Conservation (phyloP, 2,888 invertebrate species). For the Steinernema hermaphroditum region DNA sequence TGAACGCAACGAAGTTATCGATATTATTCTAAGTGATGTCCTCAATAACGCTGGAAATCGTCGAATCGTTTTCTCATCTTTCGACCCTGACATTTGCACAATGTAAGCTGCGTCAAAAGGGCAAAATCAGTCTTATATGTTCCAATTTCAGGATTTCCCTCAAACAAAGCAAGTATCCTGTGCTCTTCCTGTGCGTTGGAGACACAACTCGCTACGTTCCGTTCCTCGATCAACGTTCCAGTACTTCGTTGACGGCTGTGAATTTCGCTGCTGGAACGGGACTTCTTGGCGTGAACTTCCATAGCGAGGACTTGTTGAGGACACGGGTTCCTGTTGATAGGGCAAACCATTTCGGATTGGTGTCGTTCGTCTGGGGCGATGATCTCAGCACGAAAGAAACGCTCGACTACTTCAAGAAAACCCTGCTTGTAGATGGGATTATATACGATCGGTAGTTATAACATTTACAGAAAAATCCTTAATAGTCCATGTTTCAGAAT, state of each 20-base stretch:
- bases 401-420: constrained; percentile 84
- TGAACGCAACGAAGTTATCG: constrained; percentile 89
- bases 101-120: constrained; percentile 73
- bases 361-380: constrained; percentile 96
- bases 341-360: constrained; percentile 79
- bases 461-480: not conserved
- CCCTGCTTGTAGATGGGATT: constrained; percentile 88
- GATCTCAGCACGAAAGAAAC: constrained; percentile 76
- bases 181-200: constrained; percentile 88
- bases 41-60: constrained; percentile 78
- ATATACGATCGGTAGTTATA: constrained; percentile 82
- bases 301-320: constrained; percentile 83
- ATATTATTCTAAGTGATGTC: constrained; percentile 82
- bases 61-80: constrained; percentile 88
- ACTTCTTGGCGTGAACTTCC: constrained; percentile 79
- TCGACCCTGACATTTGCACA: constrained; percentile 92
- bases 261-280: constrained; percentile 58
- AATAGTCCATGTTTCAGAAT: constrained; percentile 47
- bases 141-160: constrained; percentile 75
- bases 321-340: constrained; percentile 72
- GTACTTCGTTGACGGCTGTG: constrained; percentile 55
- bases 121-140: not conserved
- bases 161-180: constrained; percentile 95
- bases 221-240: constrained; percentile 49
- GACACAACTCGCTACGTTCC: constrained; percentile 75